Percentiles rank a stretch among this genome's conserved stretches.
Conservation (phyloP, 2,888 invertebrate genomes). For the Acanthosepion lycidas region DNA sequence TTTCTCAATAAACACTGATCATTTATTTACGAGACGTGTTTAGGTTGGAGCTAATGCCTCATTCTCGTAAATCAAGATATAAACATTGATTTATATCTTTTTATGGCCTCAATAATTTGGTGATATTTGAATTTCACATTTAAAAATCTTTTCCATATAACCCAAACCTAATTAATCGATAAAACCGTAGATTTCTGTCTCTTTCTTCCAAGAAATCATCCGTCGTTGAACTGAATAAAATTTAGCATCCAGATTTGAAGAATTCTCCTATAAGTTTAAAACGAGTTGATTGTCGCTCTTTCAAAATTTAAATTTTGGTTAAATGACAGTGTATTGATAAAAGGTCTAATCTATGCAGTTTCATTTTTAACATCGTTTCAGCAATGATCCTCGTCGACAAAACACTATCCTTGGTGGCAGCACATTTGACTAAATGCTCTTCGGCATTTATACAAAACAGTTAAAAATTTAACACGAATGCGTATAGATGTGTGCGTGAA, state of each 20-base stretch:
- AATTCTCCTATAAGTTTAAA: neutral
- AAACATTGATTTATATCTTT: conserved; percentile 42
- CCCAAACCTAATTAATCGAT: neutral
- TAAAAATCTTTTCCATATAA: neutral
- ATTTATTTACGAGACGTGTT: neutral
- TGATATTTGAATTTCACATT: neutral
- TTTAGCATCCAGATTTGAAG: neutral
- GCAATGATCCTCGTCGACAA: neutral
- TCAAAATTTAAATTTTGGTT: no score
- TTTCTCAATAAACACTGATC: neutral
- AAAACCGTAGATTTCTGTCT: neutral
- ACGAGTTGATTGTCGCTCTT: no score
- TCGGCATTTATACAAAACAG: neutral
- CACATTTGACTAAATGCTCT: neutral
- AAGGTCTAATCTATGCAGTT: no score
- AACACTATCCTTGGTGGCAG: neutral
- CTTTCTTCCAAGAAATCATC: neutral
- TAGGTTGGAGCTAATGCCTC: neutral
- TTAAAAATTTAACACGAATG: neutral
- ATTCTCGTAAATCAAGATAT: conserved; percentile 39
- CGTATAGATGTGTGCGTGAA: neutral
- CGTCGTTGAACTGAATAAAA: neutral
- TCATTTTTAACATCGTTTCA: no score
- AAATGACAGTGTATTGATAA: no score
- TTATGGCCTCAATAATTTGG: conserved; percentile 14